These are phyloP conservation scores for Latrodectus hesperus DNA, from an alignment of 2,888 invertebrate species.

Conservation along the genomic window DNA sequence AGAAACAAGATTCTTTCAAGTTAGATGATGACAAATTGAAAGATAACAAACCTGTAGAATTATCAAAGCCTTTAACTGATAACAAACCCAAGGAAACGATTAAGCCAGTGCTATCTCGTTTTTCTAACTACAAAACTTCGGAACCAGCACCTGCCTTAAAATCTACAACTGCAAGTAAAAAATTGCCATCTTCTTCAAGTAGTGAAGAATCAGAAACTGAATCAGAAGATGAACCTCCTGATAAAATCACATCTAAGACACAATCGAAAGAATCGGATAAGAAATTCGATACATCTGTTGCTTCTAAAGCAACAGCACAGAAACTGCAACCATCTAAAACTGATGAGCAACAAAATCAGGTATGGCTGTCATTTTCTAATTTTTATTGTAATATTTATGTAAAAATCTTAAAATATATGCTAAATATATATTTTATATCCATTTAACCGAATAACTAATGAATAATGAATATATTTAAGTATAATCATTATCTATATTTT, in stretches of 20 bases:
- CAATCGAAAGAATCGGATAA: conserved; percentile 41
- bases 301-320: background rate
- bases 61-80: conserved; percentile 3
- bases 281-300: conserved; percentile 7
- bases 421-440: too few species aligned
- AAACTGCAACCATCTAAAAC: background rate
- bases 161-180: background rate
- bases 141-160: conserved; percentile 18
- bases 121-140: conserved; percentile 21
- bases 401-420: too few species aligned
- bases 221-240: conserved; percentile 40
- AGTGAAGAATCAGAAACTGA: conserved; percentile 55
- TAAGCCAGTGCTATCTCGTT: conserved; percentile 50
- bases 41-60: conserved; percentile 25
- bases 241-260: conserved; percentile 9
- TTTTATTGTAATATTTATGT: too few species aligned
- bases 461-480: too few species aligned
- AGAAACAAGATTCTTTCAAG: conserved; percentile 7
- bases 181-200: conserved; percentile 26
- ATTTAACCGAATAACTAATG: too few species aligned
- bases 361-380: too few species aligned
- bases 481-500: too few species aligned
- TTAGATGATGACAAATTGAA: conserved; percentile 15
- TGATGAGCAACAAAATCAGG: too few species aligned
- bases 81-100: conserved; percentile 34